Evolutionary conservation across 2,113 vertebrate species (phyloP), one percentile per base, ranked within the genome.

Genomic region (Pedetes capensis): DNA sequence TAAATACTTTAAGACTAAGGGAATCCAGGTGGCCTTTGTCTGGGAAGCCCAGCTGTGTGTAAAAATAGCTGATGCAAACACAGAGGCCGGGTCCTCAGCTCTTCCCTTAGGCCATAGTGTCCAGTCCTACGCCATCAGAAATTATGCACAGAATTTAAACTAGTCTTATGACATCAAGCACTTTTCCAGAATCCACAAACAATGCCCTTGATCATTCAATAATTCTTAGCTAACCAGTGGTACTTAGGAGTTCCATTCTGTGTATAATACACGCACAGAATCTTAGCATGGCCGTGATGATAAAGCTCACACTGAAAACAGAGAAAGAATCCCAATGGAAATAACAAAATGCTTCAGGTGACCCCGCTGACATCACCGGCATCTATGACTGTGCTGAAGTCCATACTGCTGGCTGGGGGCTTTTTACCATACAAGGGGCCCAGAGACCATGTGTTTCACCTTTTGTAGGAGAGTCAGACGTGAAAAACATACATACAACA

Each of bases 11-110:
- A 96, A 64, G 87, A 49, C 9, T 37, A 57, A 96, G 74, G 69
- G 76, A 97, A 93, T 78, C 78, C 84, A 83, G 94, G 32, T 96
- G 17, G 20, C 9, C 47, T 96, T 92, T 82, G 89, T 74, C 34
- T 95, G 87, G 87, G 53, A 94, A 80, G 63, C 34, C 95, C 69
- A 37, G 78, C 39, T 83, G 10, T 44, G 53, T 27, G 13, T 37
- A 57, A 86, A 95, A 92, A 91, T 11, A 88, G 55, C 51, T 78
- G n/a, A 9, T 37, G 32, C 39, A 74, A 63, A 84, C 42, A 78
- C 11, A 87, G 82, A 94, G 10, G 5, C 66, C 11, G 32, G 72
- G 44, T 79, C 74, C 42, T 84, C 89, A 51, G 23, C 81, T 72
- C 69, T 12, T n/a, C 22, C 49, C 69, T 86, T 9, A 37, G 51